A percentile compares a stretch with the other conserved stretches of the same genome.
These are phyloP conservation scores for Strigamia transsilvanica DNA, from an alignment of 2,888 invertebrate species.

Conservation along the genomic window DNA sequence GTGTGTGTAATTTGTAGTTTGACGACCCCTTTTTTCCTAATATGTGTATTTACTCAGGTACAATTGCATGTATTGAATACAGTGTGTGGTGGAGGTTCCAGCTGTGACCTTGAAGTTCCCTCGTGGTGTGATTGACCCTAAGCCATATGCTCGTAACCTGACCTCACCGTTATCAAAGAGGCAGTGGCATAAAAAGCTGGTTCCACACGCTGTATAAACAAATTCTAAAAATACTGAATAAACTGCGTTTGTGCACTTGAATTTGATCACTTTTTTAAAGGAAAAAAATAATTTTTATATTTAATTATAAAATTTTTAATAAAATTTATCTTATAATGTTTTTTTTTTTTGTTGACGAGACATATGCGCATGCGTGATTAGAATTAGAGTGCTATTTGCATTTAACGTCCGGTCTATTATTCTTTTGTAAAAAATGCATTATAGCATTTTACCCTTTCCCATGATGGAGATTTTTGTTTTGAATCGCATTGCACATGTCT, in stretches of 20 bases:
- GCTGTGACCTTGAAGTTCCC: slow-evolving; percentile 30
- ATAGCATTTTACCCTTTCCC: slow-evolving; percentile 32
- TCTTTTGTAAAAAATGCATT: slow-evolving; percentile 23
- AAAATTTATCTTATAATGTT: too few species aligned
- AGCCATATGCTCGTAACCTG: slow-evolving; percentile 38
- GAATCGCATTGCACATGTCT: slow-evolving; percentile 17
- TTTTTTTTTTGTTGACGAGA: background rate
- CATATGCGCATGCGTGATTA: slow-evolving; percentile 21
- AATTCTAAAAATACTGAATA: slow-evolving; percentile 25
- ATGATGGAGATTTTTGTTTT: slow-evolving; percentile 16
- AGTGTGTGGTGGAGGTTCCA: slow-evolving; percentile 21
- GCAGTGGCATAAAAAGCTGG: slow-evolving; percentile 38
- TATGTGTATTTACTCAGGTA: slow-evolving; percentile 22
- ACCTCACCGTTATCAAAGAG: slow-evolving; percentile 41
- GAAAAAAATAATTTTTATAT: too few species aligned
- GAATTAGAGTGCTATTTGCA: slow-evolving; percentile 3
- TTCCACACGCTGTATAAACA: slow-evolving; percentile 10
- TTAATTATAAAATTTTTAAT: background rate
- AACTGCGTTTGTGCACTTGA: background rate
- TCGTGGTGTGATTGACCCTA: slow-evolving; percentile 18
- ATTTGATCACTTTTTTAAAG: background rate
- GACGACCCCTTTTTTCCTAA: slow-evolving; percentile 15
- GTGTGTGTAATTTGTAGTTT: slow-evolving; percentile 5
- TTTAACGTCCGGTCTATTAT: slow-evolving; percentile 9
- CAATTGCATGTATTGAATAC: slow-evolving; percentile 22